Percentiles rank a stretch among this genome's conserved stretches.
Evolutionary conservation across 2,797 vertebrate species (phyloP).

Genomic region (Myotis myotis): DNA sequence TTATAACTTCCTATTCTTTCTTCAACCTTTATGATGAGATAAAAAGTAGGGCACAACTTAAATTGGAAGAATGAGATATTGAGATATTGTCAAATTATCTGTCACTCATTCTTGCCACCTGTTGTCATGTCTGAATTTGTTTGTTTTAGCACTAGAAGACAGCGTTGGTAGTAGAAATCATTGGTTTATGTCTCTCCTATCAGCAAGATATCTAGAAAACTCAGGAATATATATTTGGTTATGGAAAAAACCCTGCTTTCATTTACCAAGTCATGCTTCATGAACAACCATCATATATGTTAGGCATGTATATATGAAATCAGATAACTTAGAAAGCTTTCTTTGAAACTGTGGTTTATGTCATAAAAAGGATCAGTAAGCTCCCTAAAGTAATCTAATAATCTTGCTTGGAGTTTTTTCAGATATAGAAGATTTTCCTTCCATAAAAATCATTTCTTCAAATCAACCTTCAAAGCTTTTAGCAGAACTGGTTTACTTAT

Average conservation of each 20-base stretch:
- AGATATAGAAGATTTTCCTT: conserved; percentile 5
- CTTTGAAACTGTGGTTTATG: conserved; percentile 6
- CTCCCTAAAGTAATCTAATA: background rate
- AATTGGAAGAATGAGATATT: background rate
- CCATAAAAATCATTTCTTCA: conserved; percentile 28
- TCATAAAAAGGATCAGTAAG: background rate
- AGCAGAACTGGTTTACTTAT: background rate
- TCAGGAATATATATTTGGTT: background rate
- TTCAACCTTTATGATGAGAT: background rate
- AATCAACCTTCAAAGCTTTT: conserved; percentile 20
- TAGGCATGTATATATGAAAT: background rate
- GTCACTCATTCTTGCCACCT: background rate
- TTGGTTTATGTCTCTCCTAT: background rate
- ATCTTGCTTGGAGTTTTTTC: background rate
- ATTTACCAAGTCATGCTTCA: background rate
- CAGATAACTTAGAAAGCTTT: background rate
- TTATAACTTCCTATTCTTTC: background rate
- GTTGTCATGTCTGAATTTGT: background rate
- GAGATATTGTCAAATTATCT: background rate
- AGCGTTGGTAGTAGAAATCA: background rate
- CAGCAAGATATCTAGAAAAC: background rate
- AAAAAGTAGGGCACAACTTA: background rate
- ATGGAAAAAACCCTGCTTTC: conserved; percentile 1
- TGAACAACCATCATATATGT: background rate
- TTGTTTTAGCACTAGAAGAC: background rate